Conservation (phyloP, 2,888 invertebrate species). For the Drymonia ruficornis region DNA sequence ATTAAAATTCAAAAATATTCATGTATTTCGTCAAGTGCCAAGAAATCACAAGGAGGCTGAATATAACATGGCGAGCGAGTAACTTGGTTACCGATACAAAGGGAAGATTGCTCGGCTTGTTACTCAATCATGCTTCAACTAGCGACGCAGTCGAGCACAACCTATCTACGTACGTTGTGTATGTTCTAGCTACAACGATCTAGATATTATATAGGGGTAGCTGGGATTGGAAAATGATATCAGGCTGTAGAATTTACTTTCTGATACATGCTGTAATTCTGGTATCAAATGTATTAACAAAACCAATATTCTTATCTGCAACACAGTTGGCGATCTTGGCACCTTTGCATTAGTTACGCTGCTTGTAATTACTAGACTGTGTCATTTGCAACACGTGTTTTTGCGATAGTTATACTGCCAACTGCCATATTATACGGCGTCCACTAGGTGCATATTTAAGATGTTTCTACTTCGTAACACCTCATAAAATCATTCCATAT, state of each 20-base stretch:
- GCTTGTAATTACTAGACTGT: neutral
- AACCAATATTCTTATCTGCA: neutral
- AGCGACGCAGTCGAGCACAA: slow-evolving; percentile 16
- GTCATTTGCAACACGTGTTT: neutral
- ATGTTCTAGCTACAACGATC: slow-evolving; percentile 3
- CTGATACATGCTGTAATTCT: neutral
- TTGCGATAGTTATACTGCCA: neutral
- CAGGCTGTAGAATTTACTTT: neutral
- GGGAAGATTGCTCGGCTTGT: slow-evolving; percentile 13
- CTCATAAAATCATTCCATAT: neutral
- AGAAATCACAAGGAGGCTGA: neutral
- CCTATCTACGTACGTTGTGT: slow-evolving; percentile 11
- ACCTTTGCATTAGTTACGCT: neutral
- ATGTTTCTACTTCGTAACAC: neutral
- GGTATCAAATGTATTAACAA: neutral
- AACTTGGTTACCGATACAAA: slow-evolving; percentile 8
- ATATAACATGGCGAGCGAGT: neutral
- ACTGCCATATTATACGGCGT: neutral
- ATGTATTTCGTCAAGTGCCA: neutral
- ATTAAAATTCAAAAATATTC: neutral
- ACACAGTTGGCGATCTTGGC: neutral
- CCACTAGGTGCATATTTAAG: neutral
- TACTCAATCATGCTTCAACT: slow-evolving; percentile 25
- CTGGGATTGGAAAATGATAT: neutral
- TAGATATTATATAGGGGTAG: neutral